Evolutionary conservation across 2,113 vertebrate species (phyloP).

Genomic region (Columba livia): DNA sequence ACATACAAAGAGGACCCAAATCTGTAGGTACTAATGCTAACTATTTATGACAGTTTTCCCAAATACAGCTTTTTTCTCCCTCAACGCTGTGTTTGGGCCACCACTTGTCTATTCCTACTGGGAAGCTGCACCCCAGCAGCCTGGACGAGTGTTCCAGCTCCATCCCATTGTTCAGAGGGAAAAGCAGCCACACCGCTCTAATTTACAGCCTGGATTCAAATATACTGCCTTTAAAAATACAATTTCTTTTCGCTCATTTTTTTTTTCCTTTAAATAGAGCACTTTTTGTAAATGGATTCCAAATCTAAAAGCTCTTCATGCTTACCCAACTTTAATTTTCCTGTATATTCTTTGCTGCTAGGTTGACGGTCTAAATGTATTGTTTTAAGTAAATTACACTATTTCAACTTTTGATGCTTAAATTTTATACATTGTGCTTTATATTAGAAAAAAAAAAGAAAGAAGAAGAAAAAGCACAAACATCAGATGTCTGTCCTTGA

Average conservation of each 20-base stretch:
- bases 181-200: background rate
- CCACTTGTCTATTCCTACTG: accelerated
- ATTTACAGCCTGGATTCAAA: background rate
- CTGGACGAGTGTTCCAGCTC: background rate
- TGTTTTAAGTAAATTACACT: background rate
- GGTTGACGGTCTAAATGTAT: background rate
- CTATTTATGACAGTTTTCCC: background rate
- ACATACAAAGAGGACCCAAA: background rate
- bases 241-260: background rate
- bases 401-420: background rate
- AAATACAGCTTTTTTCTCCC: background rate
- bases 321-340: background rate
- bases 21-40: background rate
- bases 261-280: background rate
- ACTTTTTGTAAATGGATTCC: background rate
- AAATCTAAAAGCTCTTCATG: background rate
- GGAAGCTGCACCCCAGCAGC: background rate
- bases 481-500: background rate
- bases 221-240: background rate
- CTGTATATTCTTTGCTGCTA: background rate
- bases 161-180: background rate
- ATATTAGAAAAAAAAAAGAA: background rate
- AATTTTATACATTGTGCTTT: background rate
- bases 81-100: background rate
- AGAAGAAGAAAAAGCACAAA: background rate